Evolutionary conservation across 2,113 vertebrate species (phyloP).

Genomic region (Microcebus tavaratra): DNA sequence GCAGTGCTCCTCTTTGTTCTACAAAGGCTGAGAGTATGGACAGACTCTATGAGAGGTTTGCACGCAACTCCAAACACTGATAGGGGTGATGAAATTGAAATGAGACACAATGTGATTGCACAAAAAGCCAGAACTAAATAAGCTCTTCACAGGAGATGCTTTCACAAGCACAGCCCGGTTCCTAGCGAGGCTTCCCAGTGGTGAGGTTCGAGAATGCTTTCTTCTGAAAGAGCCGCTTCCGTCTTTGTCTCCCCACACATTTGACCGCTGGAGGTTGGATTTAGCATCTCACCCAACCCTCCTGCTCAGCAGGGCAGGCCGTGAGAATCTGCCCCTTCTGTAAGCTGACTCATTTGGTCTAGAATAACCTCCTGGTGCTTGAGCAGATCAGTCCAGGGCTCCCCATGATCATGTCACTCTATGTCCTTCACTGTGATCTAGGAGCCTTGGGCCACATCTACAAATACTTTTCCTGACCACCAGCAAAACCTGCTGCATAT

Average conservation of each 20-base stretch:
- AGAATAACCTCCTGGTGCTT: background rate
- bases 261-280: background rate
- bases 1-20: background rate
- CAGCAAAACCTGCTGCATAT: background rate
- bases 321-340: background rate
- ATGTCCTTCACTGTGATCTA: background rate
- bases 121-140: background rate
- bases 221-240: background rate
- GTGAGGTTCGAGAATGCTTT: too few species aligned
- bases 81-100: background rate
- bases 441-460: background rate
- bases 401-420: background rate
- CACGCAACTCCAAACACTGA: background rate
- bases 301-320: background rate
- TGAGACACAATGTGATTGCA: background rate
- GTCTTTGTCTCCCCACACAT: background rate
- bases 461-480: background rate
- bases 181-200: background rate
- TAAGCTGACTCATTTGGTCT: background rate
- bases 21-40: background rate
- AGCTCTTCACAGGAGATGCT: background rate
- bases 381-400: too few species aligned
- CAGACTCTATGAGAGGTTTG: background rate
- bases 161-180: background rate
- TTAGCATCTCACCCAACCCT: background rate